Base-by-base conservation (phyloP, 2,888 invertebrate species). In the Parapristionchus giblindavisi region DNA sequence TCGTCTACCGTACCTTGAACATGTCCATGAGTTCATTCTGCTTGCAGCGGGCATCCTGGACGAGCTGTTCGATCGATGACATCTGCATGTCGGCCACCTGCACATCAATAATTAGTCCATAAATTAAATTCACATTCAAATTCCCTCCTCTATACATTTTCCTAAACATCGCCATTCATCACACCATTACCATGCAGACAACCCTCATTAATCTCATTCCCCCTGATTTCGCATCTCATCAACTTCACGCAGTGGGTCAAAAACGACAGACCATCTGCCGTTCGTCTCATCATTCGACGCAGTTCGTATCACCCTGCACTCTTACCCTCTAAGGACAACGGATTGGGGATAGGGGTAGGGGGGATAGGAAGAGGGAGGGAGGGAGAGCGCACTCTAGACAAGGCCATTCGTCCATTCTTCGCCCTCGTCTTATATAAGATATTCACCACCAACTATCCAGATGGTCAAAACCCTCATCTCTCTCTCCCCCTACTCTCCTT, bases 41-140 rank as follows among this genome's bases (percentile, higher is more conserved):
- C 89, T 96, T 96, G 79, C 92, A 92, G 87, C 94, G 93, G 80
- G 94, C 93, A 88, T 96, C 95, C 74, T 92, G 93, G 3, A 95
- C 88, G 76, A 90, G 87, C 70, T 93, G 93, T 75, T 86, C 87
- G 85, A 87, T 85, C 68, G 80, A 78, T 17, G 77, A 76, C 73
- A 86, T 81, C 68, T 87, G 85, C 76, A 84, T 81, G 63, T 87
- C 87, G 21, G 85, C 85, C 5, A 87, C 86, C 83, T 83, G 51
- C 24, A 66, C 21, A 36, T 60, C 60, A 43, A 43, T 43, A 43
- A 43, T 43, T 43, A 43, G 43, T 43, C 8, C 43, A 14, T 32
- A 21, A 61, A 48, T 21, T 8, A 68, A 48, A 48, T 11, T 48
- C 27, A 68, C 17, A 21, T 68, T 68, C 38, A 36, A 38, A 63